Base-by-base conservation (phyloP, 2,113 vertebrate species). In the Larimichthys crocea region DNA sequence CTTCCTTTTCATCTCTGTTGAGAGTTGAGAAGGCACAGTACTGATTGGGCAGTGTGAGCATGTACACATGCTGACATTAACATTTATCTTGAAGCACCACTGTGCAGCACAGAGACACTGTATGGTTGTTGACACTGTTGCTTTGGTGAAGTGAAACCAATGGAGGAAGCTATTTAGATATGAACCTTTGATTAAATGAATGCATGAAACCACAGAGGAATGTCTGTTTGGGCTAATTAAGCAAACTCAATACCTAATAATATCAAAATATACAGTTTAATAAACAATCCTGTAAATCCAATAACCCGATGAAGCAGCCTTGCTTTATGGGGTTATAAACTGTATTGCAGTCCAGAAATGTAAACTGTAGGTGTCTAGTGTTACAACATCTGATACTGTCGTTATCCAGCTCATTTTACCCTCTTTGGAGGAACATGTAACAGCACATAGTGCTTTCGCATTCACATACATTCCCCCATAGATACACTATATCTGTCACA, bases 401-500 rank as follows among this genome's bases (percentile, higher is more conserved):
- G 6, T 19, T 20, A 73, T 49, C 10, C 17, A 14, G 55, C 42
- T 49, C 3, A 10, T 19, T 31, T 48, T 16, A 59, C 8, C 15
- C 6, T 70, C 22, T 42, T 52, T 69, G 29, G 55, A 26, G n/a
- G 16, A 42, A 61, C n/a, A 53, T 31, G 24, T 14, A 16, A 49
- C 40, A 26, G 20, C 26, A 55, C 59, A 31, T 3, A 20, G 8
- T 44, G 10, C 17, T 65, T 40, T 26, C n/a, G 4, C 50, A 56
- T 46, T 42, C 9, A 53, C 40, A 26, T 46, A 42, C 16, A 56
- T 46, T 46, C 50, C 29, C 26, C 29, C 62, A n/a, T 4, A 73
- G 31, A 52, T 2, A 31, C 26, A 64, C 12, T n/a, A 16, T 59
- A 69, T 88, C 26, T 46, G 59, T 49, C 53, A 79, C 74, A 29